phyloP scores from a whole-genome alignment of 2,888 invertebrate genomes.

The Pheosia gnoma region DNA sequence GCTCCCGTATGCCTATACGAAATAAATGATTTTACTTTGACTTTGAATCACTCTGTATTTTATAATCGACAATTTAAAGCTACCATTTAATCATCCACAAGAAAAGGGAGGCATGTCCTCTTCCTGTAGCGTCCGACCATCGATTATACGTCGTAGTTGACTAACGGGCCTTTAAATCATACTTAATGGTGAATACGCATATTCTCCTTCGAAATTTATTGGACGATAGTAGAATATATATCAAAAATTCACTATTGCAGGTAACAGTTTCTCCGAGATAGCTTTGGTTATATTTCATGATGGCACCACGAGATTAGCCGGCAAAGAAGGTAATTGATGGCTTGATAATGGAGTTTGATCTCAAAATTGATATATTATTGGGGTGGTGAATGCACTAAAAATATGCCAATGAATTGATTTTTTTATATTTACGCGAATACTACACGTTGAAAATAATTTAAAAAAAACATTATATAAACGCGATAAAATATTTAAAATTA shows the following conservation, averaged over 20 bases:
- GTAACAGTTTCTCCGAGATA: constrained; percentile 51
- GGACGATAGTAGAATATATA: constrained; percentile 64
- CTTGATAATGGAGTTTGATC: constrained; percentile 17
- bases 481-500: too few species aligned
- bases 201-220: constrained; percentile 72
- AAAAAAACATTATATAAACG: too few species aligned
- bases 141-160: constrained; percentile 69
- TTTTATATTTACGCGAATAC: too few species aligned
- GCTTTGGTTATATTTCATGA: constrained; percentile 42
- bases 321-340: constrained; percentile 27
- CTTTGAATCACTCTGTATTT: too few species aligned
- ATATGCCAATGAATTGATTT: too few species aligned
- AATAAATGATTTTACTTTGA: too few species aligned
- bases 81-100: constrained; percentile 14
- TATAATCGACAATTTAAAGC: background rate
- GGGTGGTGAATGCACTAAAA: too few species aligned
- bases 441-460: too few species aligned
- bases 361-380: background rate
- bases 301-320: constrained; percentile 26
- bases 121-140: constrained; percentile 58
- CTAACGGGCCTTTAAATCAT: constrained; percentile 74
- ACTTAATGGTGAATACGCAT: constrained; percentile 77
- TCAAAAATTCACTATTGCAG: constrained; percentile 59
- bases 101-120: constrained; percentile 48
- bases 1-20: too few species aligned